These are phyloP conservation scores for Ophioninae sp. DNA, from an alignment of 2,888 invertebrate genomes.

Conservation along the genomic window DNA sequence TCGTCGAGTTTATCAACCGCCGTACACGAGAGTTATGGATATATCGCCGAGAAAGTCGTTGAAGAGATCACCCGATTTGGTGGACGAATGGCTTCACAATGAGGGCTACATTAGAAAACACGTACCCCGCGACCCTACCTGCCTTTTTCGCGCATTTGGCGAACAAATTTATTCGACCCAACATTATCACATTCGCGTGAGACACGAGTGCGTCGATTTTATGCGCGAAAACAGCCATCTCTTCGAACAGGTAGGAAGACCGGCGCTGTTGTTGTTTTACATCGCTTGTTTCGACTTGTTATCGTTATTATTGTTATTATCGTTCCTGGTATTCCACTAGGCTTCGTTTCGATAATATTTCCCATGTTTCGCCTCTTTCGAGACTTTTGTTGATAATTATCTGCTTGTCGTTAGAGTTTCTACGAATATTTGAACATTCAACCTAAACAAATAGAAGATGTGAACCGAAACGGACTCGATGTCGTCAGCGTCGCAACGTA, in stretches of 20 bases:
- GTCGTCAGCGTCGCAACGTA: too few relatives aligned
- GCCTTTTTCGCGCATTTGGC: conserved; percentile 93
- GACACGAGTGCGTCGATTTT: conserved; percentile 88
- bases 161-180: conserved; percentile 90
- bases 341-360: not conserved
- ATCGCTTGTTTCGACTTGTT: conserved; percentile 23
- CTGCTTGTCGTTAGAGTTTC: too few relatives aligned
- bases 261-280: not conserved
- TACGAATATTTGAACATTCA: too few relatives aligned
- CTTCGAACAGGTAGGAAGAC: conserved; percentile 84
- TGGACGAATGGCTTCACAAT: conserved; percentile 90
- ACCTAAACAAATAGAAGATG: too few relatives aligned
- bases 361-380: not conserved
- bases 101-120: conserved; percentile 93
- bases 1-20: conserved; percentile 1
- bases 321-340: not conserved
- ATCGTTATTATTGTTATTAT: conserved; percentile 5
- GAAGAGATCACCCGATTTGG: conserved; percentile 74
- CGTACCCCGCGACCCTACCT: conserved; percentile 93
- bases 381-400: too few relatives aligned
- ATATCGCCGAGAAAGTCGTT: conserved; percentile 71
- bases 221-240: conserved; percentile 85
- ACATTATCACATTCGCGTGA: conserved; percentile 88
- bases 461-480: too few relatives aligned
- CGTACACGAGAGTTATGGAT: conserved; percentile 66